Base-by-base conservation (phyloP, 1,140 invertebrate genomes). In the Campodea augens region DNA sequence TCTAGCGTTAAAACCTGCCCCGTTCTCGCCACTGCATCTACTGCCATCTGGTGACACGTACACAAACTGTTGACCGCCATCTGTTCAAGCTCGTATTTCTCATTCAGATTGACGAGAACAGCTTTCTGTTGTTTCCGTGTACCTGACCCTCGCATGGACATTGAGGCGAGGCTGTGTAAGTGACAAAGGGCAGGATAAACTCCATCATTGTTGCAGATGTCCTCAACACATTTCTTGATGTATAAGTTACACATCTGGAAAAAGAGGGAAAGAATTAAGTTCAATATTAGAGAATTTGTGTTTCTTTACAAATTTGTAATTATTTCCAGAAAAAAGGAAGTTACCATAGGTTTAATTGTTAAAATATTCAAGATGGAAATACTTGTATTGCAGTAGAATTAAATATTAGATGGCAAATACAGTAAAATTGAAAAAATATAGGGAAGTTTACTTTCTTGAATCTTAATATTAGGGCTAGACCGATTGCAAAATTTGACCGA, bases 221-320 rank as follows among this genome's bases (percentile, higher is more conserved):
- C 65, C 25, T 68, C 66, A 3, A 71, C 59, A 57, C 69, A 71
- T 47, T 66, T 66, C 20, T 58, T 54, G 18, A 69, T 61, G 54
- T 69, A 71, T 15, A 58, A 56, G 47, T 62, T 58, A 42, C 55
- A 46, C 3, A 54, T 43, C 46, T 51, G 44, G 3, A 37, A 25
- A 32, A 25, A 25, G 23, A 27, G n/a, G n/a, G n/a, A n/a, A n/a
- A n/a, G n/a, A n/a, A n/a, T n/a, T n/a, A n/a, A n/a, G n/a, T n/a
- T n/a, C n/a, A n/a, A n/a, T n/a, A n/a, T n/a, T n/a, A n/a, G n/a
- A n/a, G n/a, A n/a, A n/a, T n/a, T n/a, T n/a, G n/a, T n/a, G n/a
- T n/a, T n/a, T n/a, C n/a, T n/a, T n/a, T n/a, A n/a, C n/a, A n/a
- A n/a, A n/a, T n/a, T n/a, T n/a, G n/a, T n/a, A n/a, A n/a, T n/a